Percentiles rank a stretch among this genome's conserved stretches.
phyloP scores from a whole-genome alignment of 2,113 vertebrate species.

The Ellobius talpinus region DNA sequence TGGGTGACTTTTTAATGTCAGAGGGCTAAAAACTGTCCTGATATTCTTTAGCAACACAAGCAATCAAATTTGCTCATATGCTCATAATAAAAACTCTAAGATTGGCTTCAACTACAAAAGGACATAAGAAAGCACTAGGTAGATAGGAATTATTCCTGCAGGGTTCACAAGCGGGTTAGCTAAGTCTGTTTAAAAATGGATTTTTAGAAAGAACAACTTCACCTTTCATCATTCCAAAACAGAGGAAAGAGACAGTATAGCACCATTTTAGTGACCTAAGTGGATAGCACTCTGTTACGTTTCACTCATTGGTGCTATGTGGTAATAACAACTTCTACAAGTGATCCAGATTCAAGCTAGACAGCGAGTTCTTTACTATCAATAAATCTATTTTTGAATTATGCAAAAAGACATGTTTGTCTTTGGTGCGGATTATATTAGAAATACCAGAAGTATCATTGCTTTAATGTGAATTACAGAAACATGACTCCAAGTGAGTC shows the following conservation, averaged over 20 bases:
- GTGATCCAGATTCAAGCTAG: constrained; percentile 34
- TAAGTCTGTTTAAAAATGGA: neutral
- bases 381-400: constrained; percentile 79
- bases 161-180: neutral
- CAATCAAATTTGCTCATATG: neutral
- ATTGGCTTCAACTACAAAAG: neutral
- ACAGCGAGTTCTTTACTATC: constrained; percentile 64
- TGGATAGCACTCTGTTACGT: neutral
- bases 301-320: constrained; percentile 37
- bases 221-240: neutral
- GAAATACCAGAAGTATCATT: constrained; percentile 78
- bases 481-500: constrained; percentile 67
- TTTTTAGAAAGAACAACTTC: constrained; percentile 33
- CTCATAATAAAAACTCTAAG: neutral
- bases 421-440: constrained; percentile 73
- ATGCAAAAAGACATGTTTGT: constrained; percentile 76
- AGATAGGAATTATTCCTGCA: neutral
- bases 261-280: neutral
- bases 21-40: neutral
- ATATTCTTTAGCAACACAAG: neutral
- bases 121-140: neutral
- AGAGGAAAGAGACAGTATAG: neutral
- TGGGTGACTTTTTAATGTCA: neutral
- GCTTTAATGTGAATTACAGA: constrained; percentile 78
- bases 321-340: constrained; percentile 54